Base-by-base conservation (phyloP, 2,113 vertebrate species). In the Plectropomus leopardus region DNA sequence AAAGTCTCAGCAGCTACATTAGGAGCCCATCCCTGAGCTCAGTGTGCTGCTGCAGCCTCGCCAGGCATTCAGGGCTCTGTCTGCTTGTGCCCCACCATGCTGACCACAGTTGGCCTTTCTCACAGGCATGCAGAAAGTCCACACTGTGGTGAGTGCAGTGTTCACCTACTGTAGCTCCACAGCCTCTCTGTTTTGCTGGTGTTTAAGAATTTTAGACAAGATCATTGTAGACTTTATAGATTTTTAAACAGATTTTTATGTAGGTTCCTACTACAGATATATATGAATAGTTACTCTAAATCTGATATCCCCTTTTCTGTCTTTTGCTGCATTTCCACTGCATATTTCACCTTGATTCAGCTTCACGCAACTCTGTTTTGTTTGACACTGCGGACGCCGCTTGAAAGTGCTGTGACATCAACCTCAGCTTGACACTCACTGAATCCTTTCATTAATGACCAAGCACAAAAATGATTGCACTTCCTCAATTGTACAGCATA, bases 1-100 rank as follows among this genome's bases (percentile, higher is more conserved):
- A 84, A 85, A 90, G 79, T 78, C 77, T 92, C 83, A 84, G 75
- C 61, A 74, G 83, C 87, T 68, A 85, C 80, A 71, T 72, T 63
- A 82, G 76, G 75, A 86, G 76, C 78, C 87, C 65, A 53, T 74
- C 78, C 80, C 79, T 57, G 78, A 74, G 65, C 70, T 86, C 78
- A 66, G 72, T 84, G 83, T 51, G 57, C 83, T 45, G 30, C 82
- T 78, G 84, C 50, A 68, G 68, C 68, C 73, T 60, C 10, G 70
- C 81, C 82, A 86, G 60, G 54, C 72, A 53, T 76, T 83, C 82
- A 71, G 66, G 21, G 23, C 54, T 77, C 70, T 30, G 67, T 73
- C 64, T 86, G 67, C 64, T 13, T 59, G 60, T 65, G 26, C 28
- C 71, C 63, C 57, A 50, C 76, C 80, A 40, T 66, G 58, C 64